A percentile compares a stretch with the other conserved stretches of the same genome.
Evolutionary conservation across 53 echinoderm and acorn worm genomes (phyloP).

Genomic region (Stichopus horrens): DNA sequence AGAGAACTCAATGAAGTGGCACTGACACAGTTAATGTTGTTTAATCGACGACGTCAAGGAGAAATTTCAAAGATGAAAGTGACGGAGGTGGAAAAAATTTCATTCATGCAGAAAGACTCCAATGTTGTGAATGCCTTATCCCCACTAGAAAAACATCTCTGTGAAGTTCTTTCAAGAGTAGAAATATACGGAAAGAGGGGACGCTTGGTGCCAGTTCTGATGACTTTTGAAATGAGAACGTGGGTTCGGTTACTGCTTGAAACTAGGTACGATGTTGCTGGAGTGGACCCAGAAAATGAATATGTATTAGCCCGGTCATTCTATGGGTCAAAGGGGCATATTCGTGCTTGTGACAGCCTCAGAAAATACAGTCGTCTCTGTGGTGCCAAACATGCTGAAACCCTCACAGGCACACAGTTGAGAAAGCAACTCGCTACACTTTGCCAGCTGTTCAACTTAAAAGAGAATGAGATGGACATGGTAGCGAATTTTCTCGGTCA

Average conservation of each 20-base stretch:
- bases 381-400: conserved; percentile 49
- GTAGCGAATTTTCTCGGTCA: conserved; percentile 55
- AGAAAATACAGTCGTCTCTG: conserved; percentile 51
- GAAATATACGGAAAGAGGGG: conserved; percentile 62
- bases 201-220: conserved; percentile 52
- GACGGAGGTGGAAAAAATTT: conserved; percentile 45
- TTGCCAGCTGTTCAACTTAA: conserved; percentile 40
- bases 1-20: conserved; percentile 51
- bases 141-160: conserved; percentile 47
- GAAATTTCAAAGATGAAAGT: conserved; percentile 63
- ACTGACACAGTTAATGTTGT: conserved; percentile 53
- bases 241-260: conserved; percentile 37
- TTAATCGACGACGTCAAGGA: conserved; percentile 55
- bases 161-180: conserved; percentile 42
- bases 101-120: conserved; percentile 36
- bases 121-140: conserved; percentile 44
- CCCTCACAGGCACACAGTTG: conserved; percentile 38
- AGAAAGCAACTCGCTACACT: conserved; percentile 49
- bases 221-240: conserved; percentile 48
- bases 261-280: neutral
- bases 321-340: conserved; percentile 44
- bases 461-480: conserved; percentile 58
- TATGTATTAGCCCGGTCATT: conserved; percentile 45
- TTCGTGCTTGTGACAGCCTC: conserved; percentile 39
- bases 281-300: conserved; percentile 45